Evolutionary conservation across 2,113 vertebrate species (phyloP).

Genomic region (Hemiscyllium ocellatum): DNA sequence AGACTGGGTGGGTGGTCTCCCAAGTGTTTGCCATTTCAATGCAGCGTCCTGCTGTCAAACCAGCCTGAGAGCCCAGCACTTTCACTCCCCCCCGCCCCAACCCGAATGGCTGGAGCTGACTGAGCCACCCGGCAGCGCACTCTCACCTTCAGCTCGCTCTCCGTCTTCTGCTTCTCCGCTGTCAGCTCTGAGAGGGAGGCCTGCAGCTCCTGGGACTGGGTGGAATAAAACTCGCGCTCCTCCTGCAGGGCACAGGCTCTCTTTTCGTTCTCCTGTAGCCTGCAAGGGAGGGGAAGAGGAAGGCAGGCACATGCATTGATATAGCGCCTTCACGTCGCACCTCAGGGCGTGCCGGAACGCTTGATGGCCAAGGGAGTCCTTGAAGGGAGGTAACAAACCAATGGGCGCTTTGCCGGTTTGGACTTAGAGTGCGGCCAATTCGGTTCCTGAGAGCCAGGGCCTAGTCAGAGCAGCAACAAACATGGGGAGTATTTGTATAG

Average conservation of each 20-base stretch:
- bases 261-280: conserved; percentile 79
- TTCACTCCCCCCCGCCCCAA: neutral
- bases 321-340: neutral
- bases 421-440: no score
- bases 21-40: no score
- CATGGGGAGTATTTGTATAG: neutral
- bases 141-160: conserved; percentile 84
- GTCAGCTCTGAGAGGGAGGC: conserved; percentile 82
- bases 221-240: conserved; percentile 83
- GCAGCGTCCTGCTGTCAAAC: no score
- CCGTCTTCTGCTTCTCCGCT: conserved; percentile 80
- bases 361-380: neutral
- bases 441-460: no score
- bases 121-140: neutral
- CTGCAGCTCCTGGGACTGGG: conserved; percentile 77
- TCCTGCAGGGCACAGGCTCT: conserved; percentile 72
- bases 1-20: no score
- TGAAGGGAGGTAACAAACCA: neutral
- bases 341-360: neutral
- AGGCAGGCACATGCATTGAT: neutral
- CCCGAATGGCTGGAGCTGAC: neutral
- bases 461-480: neutral
- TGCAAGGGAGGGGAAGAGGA: conserved; percentile 46
- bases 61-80: neutral
- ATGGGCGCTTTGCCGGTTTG: no score